phyloP scores from a whole-genome alignment of 1,140 invertebrate genomes.

The Diorhabda sublineata region DNA sequence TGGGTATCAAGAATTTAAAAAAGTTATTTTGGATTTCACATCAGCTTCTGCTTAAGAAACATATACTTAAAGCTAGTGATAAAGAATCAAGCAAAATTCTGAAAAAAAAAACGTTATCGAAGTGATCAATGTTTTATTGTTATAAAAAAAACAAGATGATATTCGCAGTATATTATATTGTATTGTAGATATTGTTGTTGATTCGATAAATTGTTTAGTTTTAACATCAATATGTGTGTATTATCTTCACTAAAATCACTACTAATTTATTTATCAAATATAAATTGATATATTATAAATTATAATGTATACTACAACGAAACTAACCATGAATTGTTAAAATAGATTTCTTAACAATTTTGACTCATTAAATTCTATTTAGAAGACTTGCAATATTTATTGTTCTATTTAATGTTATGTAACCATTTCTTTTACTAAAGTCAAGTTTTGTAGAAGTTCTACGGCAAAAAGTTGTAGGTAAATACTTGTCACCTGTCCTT shows the following conservation, averaged over 20 bases:
- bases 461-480: too few relatives aligned
- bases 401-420: too few relatives aligned
- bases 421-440: too few relatives aligned
- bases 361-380: too few relatives aligned
- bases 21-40: slow-evolving; percentile 6
- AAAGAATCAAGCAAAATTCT: slow-evolving; percentile 34
- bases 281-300: too few relatives aligned
- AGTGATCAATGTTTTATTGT: slow-evolving; percentile 48
- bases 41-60: slow-evolving; percentile 38
- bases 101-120: slow-evolving; percentile 37
- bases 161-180: slow-evolving; percentile 44
- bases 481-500: too few relatives aligned
- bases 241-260: slow-evolving; percentile 16
- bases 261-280: too few relatives aligned
- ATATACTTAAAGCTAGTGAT: slow-evolving; percentile 41
- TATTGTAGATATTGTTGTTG: slow-evolving; percentile 49
- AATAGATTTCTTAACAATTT: slow-evolving; percentile 11
- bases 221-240: slow-evolving; percentile 28
- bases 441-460: too few relatives aligned
- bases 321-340: neutral
- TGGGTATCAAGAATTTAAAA: too few relatives aligned
- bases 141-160: slow-evolving; percentile 42
- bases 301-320: too few relatives aligned
- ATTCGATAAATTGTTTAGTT: slow-evolving; percentile 35
- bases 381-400: too few relatives aligned